phyloP scores from a whole-genome alignment of 2,888 invertebrate genomes.

The Sussaba pulchella region DNA sequence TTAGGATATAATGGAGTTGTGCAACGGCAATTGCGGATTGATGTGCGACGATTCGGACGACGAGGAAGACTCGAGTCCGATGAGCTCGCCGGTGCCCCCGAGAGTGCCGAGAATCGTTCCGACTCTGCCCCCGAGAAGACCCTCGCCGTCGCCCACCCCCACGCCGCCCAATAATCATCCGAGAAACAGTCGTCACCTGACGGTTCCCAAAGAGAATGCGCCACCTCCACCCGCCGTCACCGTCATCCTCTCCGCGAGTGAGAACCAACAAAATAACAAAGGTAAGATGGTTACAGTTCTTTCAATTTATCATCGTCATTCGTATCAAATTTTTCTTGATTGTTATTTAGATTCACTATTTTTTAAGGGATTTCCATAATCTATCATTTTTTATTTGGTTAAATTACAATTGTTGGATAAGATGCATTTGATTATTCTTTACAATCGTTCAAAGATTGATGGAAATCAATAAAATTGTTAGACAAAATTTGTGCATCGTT shows the following conservation, averaged over 20 bases:
- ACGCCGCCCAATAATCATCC: slow-evolving; percentile 76
- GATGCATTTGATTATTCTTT: neutral
- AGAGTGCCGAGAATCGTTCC: slow-evolving; percentile 84
- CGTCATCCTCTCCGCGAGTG: slow-evolving; percentile 77
- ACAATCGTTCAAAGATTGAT: no score
- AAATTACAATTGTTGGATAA: neutral
- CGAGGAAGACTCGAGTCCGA: slow-evolving; percentile 82
- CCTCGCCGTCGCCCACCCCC: slow-evolving; percentile 84
- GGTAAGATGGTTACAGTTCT: no score
- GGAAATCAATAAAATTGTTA: no score
- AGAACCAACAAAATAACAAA: slow-evolving; percentile 80
- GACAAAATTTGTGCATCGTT: no score
- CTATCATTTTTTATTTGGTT: neutral
- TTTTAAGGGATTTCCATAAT: neutral
- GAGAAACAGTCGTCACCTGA: slow-evolving; percentile 81
- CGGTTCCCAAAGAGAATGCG: slow-evolving; percentile 85
- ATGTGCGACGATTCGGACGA: slow-evolving; percentile 81
- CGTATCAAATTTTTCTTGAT: neutral
- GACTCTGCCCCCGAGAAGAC: slow-evolving; percentile 88
- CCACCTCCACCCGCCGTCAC: slow-evolving; percentile 83
- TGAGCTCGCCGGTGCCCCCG: slow-evolving; percentile 79
- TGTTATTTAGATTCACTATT: neutral
- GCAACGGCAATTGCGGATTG: slow-evolving; percentile 81
- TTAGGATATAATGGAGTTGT: slow-evolving; percentile 83
- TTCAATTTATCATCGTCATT: no score